A percentile compares a stretch with the other conserved stretches of the same genome.
Conservation (phyloP, 2,113 vertebrate species). For the Macquaria ambigua region DNA sequence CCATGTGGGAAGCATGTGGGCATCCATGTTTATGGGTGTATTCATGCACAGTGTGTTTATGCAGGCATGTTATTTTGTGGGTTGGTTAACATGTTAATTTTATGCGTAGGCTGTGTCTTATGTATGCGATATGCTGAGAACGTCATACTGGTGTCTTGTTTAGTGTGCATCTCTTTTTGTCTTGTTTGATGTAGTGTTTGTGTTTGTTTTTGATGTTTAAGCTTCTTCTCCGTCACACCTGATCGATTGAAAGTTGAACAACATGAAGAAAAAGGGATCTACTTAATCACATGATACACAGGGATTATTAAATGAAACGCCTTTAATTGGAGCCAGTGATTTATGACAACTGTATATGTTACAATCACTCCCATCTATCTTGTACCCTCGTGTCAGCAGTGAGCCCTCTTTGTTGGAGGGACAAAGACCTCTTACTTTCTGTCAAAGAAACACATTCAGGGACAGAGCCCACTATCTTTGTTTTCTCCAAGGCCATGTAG, state of each 20-base stretch:
- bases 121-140: not conserved
- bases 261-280: not conserved
- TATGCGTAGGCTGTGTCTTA: slow-evolving; percentile 13
- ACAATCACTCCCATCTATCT: not conserved
- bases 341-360: not conserved
- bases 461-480: not conserved
- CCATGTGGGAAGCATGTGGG: slow-evolving; percentile 40
- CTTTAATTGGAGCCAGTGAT: not conserved
- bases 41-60: slow-evolving; percentile 41
- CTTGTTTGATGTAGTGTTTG: not conserved
- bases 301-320: not conserved
- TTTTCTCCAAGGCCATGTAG: not conserved
- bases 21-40: slow-evolving; percentile 15
- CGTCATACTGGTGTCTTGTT: not conserved
- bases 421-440: slow-evolving; percentile 13
- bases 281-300: not conserved
- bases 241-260: not conserved
- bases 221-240: not conserved
- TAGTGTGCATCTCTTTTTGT: slow-evolving; percentile 1
- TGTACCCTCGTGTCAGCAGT: not conserved
- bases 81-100: slow-evolving; percentile 41
- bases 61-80: slow-evolving; percentile 54
- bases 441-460: slow-evolving; percentile 6
- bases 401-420: not conserved
- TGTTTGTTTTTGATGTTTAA: not conserved